Base-by-base conservation (phyloP, 2,113 vertebrate species). In the Camelus dromedarius region DNA sequence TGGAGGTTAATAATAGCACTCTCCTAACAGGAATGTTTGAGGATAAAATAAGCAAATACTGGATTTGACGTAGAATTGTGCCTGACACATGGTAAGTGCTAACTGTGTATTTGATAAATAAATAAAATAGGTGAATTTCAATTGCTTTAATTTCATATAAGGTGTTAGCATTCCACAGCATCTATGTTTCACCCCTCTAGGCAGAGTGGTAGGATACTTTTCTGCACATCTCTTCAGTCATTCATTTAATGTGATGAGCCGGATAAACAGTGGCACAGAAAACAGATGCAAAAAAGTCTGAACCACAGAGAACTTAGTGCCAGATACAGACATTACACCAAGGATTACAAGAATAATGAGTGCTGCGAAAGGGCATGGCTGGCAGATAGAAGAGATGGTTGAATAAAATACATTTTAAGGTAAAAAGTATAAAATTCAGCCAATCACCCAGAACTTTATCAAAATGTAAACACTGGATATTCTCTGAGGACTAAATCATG, bases 41-140 rank as follows among this genome's bases (percentile, higher is more conserved):
- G 20, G n/a, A 56, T 14, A 66, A 64, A 73, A 72, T 38, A 50
- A 56, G 14, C n/a, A 73, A 84, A 81, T 76, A n/a, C 1, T 67
- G 28, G 93, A 76, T 42, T 86, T 82, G 76, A 58, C n/a, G 77
- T 77, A 91, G 13, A 93, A 82, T 76, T 30, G 30, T 76, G 14
- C 8, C 58, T 77, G 20, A 67, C n/a, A 28, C 7, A 19, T 35
- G 60, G 62, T 69, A 94, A 67, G 3, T 81, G 14, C 8, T 48
- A 79, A 30, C 16, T 64, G 6, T 69, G 58, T 60, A 42, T 75
- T 87, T 73, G 19, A n/a, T 89, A 64, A 26, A 50, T 62, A 84
- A 91, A 42, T 79, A 73, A 90, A 93, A 94, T 26, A n/a, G 20
- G 42, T 82, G 12, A 70, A 86, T 77, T 90, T 2, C 30, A 95